Base-by-base conservation (phyloP, 2,888 invertebrate species). In the Thymelicus lineola region DNA sequence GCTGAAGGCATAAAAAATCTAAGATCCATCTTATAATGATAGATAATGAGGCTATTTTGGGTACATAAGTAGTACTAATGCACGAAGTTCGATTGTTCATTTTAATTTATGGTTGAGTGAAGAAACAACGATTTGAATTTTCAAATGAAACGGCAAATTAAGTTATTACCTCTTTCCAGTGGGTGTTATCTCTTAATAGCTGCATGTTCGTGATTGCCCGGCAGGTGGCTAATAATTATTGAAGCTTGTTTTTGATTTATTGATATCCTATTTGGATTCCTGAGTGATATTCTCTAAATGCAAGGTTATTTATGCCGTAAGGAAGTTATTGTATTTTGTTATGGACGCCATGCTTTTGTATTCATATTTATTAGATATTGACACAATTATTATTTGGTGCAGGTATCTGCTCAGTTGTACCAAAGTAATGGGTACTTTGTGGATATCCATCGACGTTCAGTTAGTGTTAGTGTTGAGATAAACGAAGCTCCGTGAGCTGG, bases 121-220 rank as follows among this genome's bases (percentile, higher is more conserved):
- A 46, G 61, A 62, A 48, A 46, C 15, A 15, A 20, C 17, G 28
- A 61, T 68, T 61, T 61, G 60, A 68, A 68, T 68, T 55, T 46
- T 61, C 17, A 55, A 68, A 55, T 61, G 61, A 46, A 68, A 61
- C 55, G 17, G 55, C 55, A 62, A 68, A 68, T 62, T 68, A 62
- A 61, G 61, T 62, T 28, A 62, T 68, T 68, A 68, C 55, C 48
- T 45, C 28, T 59, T 59, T 60, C 36, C 38, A 61, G 67, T 67
- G 67, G 67, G 67, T 67, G 67, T 67, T 67, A 61, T 67, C 61
- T 67, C 15, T 61, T 66, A 67, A 67, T 67, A 61, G 67, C 63
- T 36, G 50, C 42, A 45, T 15, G 61, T 53, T 67, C 67, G 67
- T 61, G 67, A 67, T 67, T 55, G 55, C 61, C 67, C 55, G 61